These are phyloP conservation scores for Helicoverpa armigera DNA, from an alignment of 1,140 invertebrate genomes.

Conservation along the genomic window DNA sequence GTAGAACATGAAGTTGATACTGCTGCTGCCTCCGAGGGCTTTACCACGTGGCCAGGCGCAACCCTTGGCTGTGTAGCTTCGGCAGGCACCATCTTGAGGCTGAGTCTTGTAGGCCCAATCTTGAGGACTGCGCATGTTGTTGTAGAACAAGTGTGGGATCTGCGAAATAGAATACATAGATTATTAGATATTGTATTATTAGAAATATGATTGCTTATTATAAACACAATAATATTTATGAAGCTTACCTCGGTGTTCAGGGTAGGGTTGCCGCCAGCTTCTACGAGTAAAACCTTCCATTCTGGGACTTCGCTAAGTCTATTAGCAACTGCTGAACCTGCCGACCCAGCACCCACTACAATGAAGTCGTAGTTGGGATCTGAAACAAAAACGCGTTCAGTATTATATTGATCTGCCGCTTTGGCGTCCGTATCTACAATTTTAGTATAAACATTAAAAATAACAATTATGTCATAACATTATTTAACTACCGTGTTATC, in stretches of 20 bases:
- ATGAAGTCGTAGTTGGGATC: constrained; percentile 69
- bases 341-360: constrained; percentile 85
- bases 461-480: no score
- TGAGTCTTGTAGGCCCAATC: constrained; percentile 88
- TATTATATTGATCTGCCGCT: background rate
- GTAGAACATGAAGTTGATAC: constrained; percentile 91
- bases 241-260: constrained; percentile 45
- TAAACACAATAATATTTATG: no score
- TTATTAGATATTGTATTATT: background rate
- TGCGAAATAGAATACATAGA: constrained; percentile 53
- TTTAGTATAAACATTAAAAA: no score
- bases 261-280: constrained; percentile 64
- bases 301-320: constrained; percentile 91
- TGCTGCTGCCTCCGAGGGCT: constrained; percentile 88
- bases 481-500: no score
- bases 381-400: constrained; percentile 49
- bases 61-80: constrained; percentile 68
- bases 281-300: constrained; percentile 91
- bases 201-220: background rate
- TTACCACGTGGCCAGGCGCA: constrained; percentile 87
- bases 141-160: constrained; percentile 65
- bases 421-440: no score
- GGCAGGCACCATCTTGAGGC: constrained; percentile 80
- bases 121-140: constrained; percentile 63
- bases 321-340: constrained; percentile 94